Conservation (phyloP, 2,797 vertebrate genomes). For the Apogon hyalosoma region DNA sequence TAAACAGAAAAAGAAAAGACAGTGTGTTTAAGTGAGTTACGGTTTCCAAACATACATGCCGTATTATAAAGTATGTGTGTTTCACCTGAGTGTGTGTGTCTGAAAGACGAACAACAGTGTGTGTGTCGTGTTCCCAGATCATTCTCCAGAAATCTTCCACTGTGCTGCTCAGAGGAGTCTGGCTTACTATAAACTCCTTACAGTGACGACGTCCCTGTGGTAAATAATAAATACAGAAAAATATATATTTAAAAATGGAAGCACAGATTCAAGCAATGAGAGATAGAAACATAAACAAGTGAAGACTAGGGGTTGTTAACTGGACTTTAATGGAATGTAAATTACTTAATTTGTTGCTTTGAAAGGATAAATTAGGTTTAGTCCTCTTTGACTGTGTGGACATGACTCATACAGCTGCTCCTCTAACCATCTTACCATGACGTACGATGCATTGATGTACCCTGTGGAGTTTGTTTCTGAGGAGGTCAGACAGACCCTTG, state of each 20-base stretch:
- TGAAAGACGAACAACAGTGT: constrained; percentile 90
- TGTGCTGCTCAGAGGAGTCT: constrained; percentile 93
- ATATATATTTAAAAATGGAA: neutral
- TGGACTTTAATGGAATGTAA: neutral
- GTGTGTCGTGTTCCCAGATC: constrained; percentile 95
- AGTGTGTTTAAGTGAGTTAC: neutral
- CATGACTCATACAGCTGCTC: neutral
- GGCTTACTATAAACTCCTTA: constrained; percentile 93
- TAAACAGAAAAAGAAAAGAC: constrained; percentile 1
- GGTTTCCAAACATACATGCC: neutral
- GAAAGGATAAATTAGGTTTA: neutral
- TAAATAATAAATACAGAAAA: constrained; percentile 1
- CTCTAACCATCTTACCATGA: constrained; percentile 85
- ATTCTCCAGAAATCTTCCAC: constrained; percentile 97
- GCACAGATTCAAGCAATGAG: neutral
- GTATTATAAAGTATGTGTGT: constrained; percentile 2
- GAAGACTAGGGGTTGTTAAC: neutral
- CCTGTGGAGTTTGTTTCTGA: constrained; percentile 89
- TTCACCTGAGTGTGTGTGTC: constrained; percentile 89
- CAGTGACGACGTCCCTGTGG: constrained; percentile 91
- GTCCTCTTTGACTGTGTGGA: no score
- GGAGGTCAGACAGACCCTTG: constrained; percentile 91
- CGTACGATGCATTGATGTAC: constrained; percentile 97
- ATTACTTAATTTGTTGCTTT: neutral
- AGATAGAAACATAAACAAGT: neutral